A percentile compares a stretch with the other conserved stretches of the same genome.
Conservation (phyloP, 1,140 invertebrate species). For the Campoletis sonorensis region DNA sequence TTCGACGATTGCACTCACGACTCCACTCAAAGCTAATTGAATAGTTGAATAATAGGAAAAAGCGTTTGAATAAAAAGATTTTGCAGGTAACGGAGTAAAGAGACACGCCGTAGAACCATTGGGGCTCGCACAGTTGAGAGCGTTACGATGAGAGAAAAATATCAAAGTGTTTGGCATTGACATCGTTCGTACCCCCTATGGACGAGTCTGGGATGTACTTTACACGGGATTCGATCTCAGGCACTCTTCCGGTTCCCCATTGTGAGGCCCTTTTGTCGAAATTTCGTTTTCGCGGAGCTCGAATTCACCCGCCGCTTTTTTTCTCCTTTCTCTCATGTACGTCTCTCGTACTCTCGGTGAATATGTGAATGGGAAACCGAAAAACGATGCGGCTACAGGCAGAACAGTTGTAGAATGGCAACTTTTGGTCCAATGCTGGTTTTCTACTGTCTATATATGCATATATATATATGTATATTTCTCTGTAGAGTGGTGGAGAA, state of each 20-base stretch:
- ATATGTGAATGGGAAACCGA: constrained; percentile 59
- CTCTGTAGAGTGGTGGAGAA: constrained; percentile 55
- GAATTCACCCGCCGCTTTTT: constrained; percentile 35
- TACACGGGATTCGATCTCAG: neutral
- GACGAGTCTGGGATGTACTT: neutral
- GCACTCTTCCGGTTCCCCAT: constrained; percentile 33
- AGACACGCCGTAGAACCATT: no score
- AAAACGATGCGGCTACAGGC: constrained; percentile 53
- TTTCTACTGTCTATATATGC: neutral
- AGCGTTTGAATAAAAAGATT: no score
- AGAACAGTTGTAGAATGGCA: neutral
- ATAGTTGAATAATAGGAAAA: no score
- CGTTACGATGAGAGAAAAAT: no score
- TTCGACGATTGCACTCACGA: no score
- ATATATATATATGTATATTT: constrained; percentile 29
- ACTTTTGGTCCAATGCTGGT: neutral
- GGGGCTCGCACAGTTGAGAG: no score
- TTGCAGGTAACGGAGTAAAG: no score
- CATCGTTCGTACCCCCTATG: neutral
- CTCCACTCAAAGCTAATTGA: no score
- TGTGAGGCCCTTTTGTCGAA: constrained; percentile 45
- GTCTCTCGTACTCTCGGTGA: constrained; percentile 48
- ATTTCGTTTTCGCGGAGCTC: constrained; percentile 63
- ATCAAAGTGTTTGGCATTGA: neutral
- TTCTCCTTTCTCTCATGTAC: no score